Evolutionary conservation across 2,113 vertebrate species (phyloP).

Genomic region (Microtus oregoni): DNA sequence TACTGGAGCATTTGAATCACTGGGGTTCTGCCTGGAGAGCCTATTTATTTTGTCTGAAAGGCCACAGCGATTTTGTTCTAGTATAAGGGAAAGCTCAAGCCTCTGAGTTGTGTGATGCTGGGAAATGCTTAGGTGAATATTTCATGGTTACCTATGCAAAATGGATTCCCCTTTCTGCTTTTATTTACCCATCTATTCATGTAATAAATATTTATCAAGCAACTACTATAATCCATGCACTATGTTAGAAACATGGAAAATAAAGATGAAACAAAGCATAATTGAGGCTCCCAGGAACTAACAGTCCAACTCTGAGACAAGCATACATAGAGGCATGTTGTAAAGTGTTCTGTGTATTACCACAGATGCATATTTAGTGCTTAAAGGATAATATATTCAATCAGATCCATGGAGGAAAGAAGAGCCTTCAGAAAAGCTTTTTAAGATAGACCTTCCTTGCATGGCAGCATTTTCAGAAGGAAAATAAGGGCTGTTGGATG

Average conservation of each 20-base stretch:
- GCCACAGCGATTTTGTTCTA: background rate
- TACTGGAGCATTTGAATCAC: background rate
- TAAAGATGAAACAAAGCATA: background rate
- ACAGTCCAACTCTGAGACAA: background rate
- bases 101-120: background rate
- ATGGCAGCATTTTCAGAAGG: background rate
- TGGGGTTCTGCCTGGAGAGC: background rate
- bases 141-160: background rate
- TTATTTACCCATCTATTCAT: constrained; percentile 53
- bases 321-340: background rate
- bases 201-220: constrained; percentile 63
- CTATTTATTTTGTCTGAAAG: constrained; percentile 27
- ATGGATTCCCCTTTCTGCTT: background rate
- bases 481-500: background rate
- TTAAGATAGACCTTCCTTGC: background rate
- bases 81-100: background rate
- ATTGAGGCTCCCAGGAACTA: background rate
- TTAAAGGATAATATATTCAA: background rate
- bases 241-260: background rate
- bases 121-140: constrained; percentile 35
- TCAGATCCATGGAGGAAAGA: background rate
- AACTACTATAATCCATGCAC: constrained; percentile 21
- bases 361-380: background rate
- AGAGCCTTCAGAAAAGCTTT: background rate
- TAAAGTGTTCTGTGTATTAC: background rate